Conservation (phyloP, 2,797 vertebrate genomes). For the Darevskia mixta region DNA sequence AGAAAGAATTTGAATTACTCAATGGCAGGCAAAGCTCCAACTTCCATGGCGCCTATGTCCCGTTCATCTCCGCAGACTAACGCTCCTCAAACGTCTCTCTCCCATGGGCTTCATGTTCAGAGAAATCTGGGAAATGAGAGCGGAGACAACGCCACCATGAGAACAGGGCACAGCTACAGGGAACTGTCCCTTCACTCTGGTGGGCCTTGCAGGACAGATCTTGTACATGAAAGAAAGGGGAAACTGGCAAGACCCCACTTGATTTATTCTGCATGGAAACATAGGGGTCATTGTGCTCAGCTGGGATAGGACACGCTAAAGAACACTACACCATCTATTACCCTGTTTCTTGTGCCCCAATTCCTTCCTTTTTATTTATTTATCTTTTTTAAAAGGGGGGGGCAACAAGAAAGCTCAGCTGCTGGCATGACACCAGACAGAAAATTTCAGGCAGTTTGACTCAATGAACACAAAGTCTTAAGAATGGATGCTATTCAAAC, state of each 20-base stretch:
- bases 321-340: constrained; percentile 26
- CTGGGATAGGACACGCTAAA: constrained; percentile 3
- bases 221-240: not conserved
- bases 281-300: constrained; percentile 6
- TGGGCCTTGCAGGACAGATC: not conserved
- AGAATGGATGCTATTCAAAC: not conserved
- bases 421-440: not conserved
- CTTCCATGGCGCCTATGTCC: not conserved
- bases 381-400: not conserved
- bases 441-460: not conserved
- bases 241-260: not conserved
- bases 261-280: constrained; percentile 18
- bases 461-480: not conserved
- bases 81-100: constrained; percentile 9
- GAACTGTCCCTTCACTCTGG: accelerated
- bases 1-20: not conserved
- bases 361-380: not conserved
- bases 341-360: not conserved
- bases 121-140: not conserved
- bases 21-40: not conserved
- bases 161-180: not conserved
- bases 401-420: not conserved
- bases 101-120: not conserved
- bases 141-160: not conserved
- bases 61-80: not conserved